These are phyloP conservation scores for Gymnoscopelus braueri DNA, from an alignment of 2,797 vertebrate genomes.

Conservation along the genomic window DNA sequence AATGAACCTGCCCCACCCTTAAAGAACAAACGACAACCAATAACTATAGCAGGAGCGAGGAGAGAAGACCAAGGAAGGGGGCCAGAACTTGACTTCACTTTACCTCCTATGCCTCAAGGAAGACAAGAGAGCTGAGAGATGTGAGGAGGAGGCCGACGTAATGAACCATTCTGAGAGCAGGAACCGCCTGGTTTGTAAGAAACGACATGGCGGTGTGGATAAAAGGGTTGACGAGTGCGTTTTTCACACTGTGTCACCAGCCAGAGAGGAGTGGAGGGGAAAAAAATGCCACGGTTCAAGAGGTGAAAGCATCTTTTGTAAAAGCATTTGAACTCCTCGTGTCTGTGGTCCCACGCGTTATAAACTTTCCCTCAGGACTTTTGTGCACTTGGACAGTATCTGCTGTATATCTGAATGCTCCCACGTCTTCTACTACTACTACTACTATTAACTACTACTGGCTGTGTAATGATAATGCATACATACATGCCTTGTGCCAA, in stretches of 20 bases:
- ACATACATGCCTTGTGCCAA: slow-evolving; percentile 28
- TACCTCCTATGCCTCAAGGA: background rate
- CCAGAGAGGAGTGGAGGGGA: slow-evolving; percentile 2
- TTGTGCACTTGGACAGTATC: slow-evolving; percentile 39
- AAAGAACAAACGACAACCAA: slow-evolving; percentile 27
- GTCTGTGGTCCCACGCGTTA: slow-evolving; percentile 6
- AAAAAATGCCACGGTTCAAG: background rate
- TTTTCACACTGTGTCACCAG: background rate
- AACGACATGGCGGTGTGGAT: slow-evolving; percentile 11
- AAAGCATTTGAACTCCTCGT: slow-evolving; percentile 3
- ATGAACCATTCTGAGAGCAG: slow-evolving; percentile 4
- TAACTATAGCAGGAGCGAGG: background rate
- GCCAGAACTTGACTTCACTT: slow-evolving; percentile 28
- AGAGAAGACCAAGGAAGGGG: background rate
- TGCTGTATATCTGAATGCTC: slow-evolving; percentile 26
- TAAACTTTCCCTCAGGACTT: slow-evolving; percentile 58
- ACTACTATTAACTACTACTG: slow-evolving; percentile 31
- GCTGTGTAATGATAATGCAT: background rate
- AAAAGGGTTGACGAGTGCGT: slow-evolving; percentile 12
- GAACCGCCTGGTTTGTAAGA: background rate
- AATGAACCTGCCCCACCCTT: slow-evolving; percentile 95
- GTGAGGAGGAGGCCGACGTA: background rate
- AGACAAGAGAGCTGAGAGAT: slow-evolving; percentile 13
- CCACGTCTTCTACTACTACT: slow-evolving; percentile 9
- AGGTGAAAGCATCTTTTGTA: slow-evolving; percentile 15